Evolutionary conservation across 2,797 vertebrate species (phyloP), one percentile per base, ranked within the genome.

Genomic region (Pterois miles): DNA sequence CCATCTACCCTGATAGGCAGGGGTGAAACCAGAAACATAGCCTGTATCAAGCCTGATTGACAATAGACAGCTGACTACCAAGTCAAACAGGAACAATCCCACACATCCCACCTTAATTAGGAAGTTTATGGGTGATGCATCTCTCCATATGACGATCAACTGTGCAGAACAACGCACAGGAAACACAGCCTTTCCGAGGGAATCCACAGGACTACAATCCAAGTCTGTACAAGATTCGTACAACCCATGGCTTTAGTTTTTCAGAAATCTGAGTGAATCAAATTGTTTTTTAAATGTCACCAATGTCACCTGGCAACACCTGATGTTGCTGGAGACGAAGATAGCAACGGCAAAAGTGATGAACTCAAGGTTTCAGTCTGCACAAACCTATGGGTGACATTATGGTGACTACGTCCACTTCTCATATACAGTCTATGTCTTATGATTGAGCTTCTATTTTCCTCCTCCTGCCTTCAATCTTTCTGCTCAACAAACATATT

Each of bases 41-140:
- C 40, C 59, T 67, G 36, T 50, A 31, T 56, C 20, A 54, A 57
- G 16, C 16, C 23, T 58, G 78, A 59, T 2, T 56, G 66, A 52
- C 67, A 57, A 53, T 7, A 68, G 68, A 65, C n/a, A 73, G 53
- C 14, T 31, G 25, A 23, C 29, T 31, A 67, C 76, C 43, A 63
- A 53, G 40, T 33, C 54, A 65, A 27, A 69, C 43, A 71, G 53
- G 73, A 73, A 36, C 74, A 78, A 84, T 64, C 64, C 38, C 69
- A 68, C 43, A 77, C 72, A 23, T 78, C 58, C 62, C 57, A 56
- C 46, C 48, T 70, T 54, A 68, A 40, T 27, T 56, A 36, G 3
- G 52, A 63, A 58, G 14, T 8, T 59, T 68, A 74, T 6, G 53
- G 43, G 63, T 33, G 71, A 71, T 2, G 4, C 11, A 52, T 27